Evolutionary conservation across 2,113 vertebrate genomes (phyloP).

Genomic region (Salvelinus sp.): DNA sequence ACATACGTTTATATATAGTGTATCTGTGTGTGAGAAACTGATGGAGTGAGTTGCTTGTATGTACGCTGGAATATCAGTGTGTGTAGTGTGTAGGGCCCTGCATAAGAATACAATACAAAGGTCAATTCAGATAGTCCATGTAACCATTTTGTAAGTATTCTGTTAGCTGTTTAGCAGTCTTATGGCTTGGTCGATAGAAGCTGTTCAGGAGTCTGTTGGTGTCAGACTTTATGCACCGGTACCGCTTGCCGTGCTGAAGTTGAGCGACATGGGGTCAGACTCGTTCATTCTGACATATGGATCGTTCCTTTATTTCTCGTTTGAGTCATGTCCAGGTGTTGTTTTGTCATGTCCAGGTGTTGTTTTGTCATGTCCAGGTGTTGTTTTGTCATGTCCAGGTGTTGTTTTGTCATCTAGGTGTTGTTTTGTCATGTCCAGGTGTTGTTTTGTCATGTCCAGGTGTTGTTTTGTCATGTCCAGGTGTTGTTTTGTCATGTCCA

Average conservation of each 20-base stretch:
- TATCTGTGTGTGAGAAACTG: background rate
- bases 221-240: no score
- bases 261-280: background rate
- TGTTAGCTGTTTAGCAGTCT: no score
- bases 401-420: background rate
- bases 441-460: background rate
- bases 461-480: constrained; percentile 1
- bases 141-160: no score
- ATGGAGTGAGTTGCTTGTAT: constrained; percentile 8
- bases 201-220: no score
- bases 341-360: background rate
- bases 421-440: background rate
- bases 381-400: no score
- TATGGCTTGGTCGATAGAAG: no score
- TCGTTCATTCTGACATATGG: background rate
- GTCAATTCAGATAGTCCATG: no score
- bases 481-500: background rate
- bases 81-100: no score
- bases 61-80: background rate
- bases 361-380: no score
- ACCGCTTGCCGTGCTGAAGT: no score
- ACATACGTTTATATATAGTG: background rate
- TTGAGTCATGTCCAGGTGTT: background rate
- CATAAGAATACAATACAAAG: no score
- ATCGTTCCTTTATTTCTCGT: background rate